Evolutionary conservation across 2,113 vertebrate species (phyloP), one percentile per base, ranked within the genome.

Genomic region (Aythya baeri): DNA sequence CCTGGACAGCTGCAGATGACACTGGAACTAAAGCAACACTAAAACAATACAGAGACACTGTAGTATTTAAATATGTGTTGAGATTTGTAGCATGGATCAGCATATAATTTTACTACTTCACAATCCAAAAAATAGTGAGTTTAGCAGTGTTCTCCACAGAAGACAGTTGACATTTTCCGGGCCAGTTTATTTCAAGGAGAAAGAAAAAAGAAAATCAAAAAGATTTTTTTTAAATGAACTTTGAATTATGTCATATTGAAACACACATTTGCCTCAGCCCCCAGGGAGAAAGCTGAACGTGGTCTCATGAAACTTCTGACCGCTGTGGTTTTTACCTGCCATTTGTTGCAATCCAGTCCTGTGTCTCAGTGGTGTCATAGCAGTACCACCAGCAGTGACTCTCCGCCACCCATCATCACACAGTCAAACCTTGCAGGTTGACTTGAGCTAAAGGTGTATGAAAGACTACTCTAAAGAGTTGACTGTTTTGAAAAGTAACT

Each of bases 291-390:
- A 82, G n/a, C 27, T 54, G 17, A 76, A 34, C 0, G 26, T 0
- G 0, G 21, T 18, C 34, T 81, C 49, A 38, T 80, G 41, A 83
- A 75, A 49, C 25, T 70, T 31, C 26, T 0, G 7, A 46, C 5
- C 43, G 21, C n/a, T 65, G 58, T 9, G 12, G 12, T 59, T 84
- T 11, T 0, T 22, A 72, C 74, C 2, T 14, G 5, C 17, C 58
- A 2, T 6, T 34, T 14, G 4, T 41, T 41, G 6, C 25, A 59
- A 49, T 63, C 67, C 6, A 80, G 38, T 62, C 49, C 22, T 20
- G 15, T 16, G 2, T 13, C 32, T 27, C 6, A 0, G 16, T 13
- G 9, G 20, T 23, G 17, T 0, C 2, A 0, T 5, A n/a, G 13
- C 23, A 74, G 1, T 15, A 68, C 3, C 83, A 54, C 4, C 49